Conservation (phyloP, 2,113 vertebrate genomes). For the Mus pahari region DNA sequence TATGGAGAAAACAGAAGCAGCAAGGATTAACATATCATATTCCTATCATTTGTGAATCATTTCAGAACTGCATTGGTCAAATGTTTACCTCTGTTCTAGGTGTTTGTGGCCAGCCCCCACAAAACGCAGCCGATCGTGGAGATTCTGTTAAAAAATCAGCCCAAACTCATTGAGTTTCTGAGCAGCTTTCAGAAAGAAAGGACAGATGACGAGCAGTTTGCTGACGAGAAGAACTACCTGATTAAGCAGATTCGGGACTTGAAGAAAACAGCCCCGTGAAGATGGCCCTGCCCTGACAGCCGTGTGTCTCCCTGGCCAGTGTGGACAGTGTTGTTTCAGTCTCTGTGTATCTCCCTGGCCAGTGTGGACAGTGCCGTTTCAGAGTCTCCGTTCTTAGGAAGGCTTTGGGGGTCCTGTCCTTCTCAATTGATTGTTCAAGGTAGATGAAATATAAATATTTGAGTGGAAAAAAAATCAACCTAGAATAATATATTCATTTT, state of each 20-base stretch:
- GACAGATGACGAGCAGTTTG: constrained; percentile 97
- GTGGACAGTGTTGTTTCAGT: constrained; percentile 75
- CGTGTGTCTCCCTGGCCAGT: constrained; percentile 59
- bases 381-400: constrained; percentile 75
- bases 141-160: constrained; percentile 98
- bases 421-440: constrained; percentile 79
- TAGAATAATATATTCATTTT: constrained; percentile 87
- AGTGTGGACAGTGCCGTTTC: constrained; percentile 74
- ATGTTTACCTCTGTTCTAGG: constrained; percentile 86
- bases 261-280: constrained; percentile 92
- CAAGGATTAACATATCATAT: neutral
- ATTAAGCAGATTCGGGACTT: constrained; percentile 98
- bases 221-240: constrained; percentile 98
- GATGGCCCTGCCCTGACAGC: constrained; percentile 25
- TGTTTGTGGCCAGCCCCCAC: constrained; percentile 98
- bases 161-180: constrained; percentile 98
- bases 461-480: constrained; percentile 82
- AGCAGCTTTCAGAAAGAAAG: constrained; percentile 97
- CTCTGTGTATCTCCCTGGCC: constrained; percentile 58
- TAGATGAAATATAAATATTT: constrained; percentile 84
- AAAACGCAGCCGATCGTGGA: constrained; percentile 98
- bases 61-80: neutral
- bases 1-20: neutral
- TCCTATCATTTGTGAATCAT: neutral
- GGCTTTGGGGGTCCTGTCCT: constrained; percentile 82